phyloP scores from a whole-genome alignment of 1,140 invertebrate species.

The Drosophila asahinai region DNA sequence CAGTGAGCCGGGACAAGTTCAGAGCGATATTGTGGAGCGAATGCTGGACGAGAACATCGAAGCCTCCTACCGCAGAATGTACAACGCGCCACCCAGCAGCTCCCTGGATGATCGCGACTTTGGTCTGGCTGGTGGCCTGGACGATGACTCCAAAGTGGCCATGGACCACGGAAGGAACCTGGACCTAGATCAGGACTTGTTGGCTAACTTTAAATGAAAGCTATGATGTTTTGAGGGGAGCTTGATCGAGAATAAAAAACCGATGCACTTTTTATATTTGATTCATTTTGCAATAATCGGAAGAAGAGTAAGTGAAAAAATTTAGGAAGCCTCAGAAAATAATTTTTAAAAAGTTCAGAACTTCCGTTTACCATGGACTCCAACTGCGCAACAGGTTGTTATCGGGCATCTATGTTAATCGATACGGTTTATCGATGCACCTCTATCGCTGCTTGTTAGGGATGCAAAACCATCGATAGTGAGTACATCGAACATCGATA shows the following conservation, averaged over 20 bases:
- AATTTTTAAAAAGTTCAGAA: too few relatives aligned
- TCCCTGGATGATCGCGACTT: slow-evolving; percentile 42
- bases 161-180: slow-evolving; percentile 52
- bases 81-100: slow-evolving; percentile 44
- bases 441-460: background rate
- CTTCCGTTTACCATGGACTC: too few relatives aligned
- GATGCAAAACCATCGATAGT: too few relatives aligned
- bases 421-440: background rate
- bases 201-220: slow-evolving; percentile 35
- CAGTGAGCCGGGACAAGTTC: slow-evolving; percentile 10
- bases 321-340: too few relatives aligned
- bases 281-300: too few relatives aligned
- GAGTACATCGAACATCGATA: too few relatives aligned
- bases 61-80: slow-evolving; percentile 74
- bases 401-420: background rate
- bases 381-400: slow-evolving; percentile 3
- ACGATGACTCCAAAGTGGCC: slow-evolving; percentile 76
- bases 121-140: slow-evolving; percentile 55
- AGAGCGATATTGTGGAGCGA: slow-evolving; percentile 72
- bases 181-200: slow-evolving; percentile 47
- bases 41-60: slow-evolving; percentile 79
- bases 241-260: background rate
- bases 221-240: background rate
- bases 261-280: background rate
- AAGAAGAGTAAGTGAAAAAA: too few relatives aligned